Percentiles rank a stretch among this genome's conserved stretches.
These are phyloP conservation scores for Gari tellinella DNA, from an alignment of 2,888 invertebrate genomes.

Conservation along the genomic window DNA sequence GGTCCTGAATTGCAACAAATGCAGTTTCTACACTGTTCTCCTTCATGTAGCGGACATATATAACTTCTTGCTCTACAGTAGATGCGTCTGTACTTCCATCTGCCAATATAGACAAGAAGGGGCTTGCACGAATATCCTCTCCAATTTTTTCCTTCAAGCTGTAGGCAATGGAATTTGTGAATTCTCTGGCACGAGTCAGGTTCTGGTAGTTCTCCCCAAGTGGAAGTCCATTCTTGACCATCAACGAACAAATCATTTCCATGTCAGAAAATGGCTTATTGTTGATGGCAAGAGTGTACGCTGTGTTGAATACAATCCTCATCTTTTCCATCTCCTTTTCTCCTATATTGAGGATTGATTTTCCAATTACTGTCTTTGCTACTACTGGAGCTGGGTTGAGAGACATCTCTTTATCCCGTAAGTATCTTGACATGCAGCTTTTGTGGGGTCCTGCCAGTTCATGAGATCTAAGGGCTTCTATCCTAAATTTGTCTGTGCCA, in stretches of 20 bases:
- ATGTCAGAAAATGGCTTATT: too few species aligned
- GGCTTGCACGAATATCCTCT: neutral
- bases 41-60: conserved; percentile 25
- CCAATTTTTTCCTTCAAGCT: neutral
- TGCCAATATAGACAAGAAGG: neutral
- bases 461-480: conserved; percentile 9
- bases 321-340: too few species aligned
- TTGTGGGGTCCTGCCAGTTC: neutral
- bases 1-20: conserved; percentile 12
- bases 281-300: too few species aligned
- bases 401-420: conserved; percentile 1
- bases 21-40: conserved; percentile 19
- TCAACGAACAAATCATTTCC: conserved; percentile 14
- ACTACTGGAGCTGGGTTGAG: neutral
- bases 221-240: conserved; percentile 3
- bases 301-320: too few species aligned
- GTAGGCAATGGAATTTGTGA: neutral
- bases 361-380: neutral
- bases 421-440: neutral
- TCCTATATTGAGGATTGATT: too few species aligned
- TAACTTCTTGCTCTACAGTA: conserved; percentile 32
- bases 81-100: conserved; percentile 19
- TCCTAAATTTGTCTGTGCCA: conserved; percentile 3
- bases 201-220: conserved; percentile 12
- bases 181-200: neutral